phyloP scores from a whole-genome alignment of 2,113 vertebrate species.

The Lepidothrix coronata region DNA sequence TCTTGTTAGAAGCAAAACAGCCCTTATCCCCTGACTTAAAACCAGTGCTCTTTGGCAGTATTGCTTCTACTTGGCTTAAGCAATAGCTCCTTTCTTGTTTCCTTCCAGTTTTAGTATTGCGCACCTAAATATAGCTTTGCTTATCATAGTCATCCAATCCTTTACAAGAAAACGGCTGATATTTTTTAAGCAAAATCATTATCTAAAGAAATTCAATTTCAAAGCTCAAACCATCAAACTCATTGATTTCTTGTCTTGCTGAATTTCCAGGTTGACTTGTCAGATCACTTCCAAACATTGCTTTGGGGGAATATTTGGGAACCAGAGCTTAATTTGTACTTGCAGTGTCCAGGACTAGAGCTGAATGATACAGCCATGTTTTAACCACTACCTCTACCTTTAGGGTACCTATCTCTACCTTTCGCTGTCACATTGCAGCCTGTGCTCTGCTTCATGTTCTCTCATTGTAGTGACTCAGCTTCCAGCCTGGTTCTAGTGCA shows the following conservation, averaged over 20 bases:
- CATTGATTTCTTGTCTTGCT: background rate
- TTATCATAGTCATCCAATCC: background rate
- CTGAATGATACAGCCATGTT: background rate
- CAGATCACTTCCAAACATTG: background rate
- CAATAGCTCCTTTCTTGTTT: background rate
- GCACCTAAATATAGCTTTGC: background rate
- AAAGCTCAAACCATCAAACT: background rate
- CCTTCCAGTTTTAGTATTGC: background rate
- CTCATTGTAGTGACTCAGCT: background rate
- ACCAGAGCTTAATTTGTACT: background rate
- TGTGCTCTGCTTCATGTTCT: background rate
- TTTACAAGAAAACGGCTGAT: background rate
- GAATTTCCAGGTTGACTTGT: background rate
- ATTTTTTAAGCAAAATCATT: background rate
- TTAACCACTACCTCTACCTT: background rate
- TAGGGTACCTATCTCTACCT: background rate
- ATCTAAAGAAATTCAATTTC: background rate
- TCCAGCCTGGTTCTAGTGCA: background rate
- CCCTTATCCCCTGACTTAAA: background rate
- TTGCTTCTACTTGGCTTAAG: background rate
- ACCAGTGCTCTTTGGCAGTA: background rate
- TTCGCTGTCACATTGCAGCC: background rate
- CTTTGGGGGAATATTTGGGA: background rate
- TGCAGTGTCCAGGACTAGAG: background rate
- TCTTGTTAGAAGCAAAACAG: background rate